phyloP scores from a whole-genome alignment of 37 sponge, comb jelly and placozoan species.

The Agelas oroides region DNA sequence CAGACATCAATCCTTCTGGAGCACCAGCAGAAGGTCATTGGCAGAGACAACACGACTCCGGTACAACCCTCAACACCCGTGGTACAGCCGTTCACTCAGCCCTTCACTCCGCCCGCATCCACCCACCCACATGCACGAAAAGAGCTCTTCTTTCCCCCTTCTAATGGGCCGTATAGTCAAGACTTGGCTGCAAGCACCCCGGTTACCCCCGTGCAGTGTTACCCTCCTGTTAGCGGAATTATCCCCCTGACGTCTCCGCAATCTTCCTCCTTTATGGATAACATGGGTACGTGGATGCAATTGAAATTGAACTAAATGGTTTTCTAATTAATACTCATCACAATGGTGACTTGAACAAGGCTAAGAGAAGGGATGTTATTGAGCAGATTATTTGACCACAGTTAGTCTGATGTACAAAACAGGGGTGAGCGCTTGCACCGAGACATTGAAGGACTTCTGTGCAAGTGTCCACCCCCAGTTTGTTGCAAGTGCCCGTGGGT shows the following conservation, averaged over 20 bases:
- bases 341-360: too few relatives aligned
- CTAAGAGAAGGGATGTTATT: too few relatives aligned
- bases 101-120: background rate
- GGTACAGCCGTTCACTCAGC: background rate
- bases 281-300: too few relatives aligned
- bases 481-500: too few relatives aligned
- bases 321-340: too few relatives aligned
- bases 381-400: too few relatives aligned
- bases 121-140: conserved; percentile 12
- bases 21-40: conserved; percentile 16
- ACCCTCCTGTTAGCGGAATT: background rate
- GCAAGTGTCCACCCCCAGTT: too few relatives aligned
- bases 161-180: background rate
- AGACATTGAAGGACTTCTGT: too few relatives aligned
- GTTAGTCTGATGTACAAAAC: too few relatives aligned
- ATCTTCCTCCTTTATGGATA: background rate
- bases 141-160: background rate
- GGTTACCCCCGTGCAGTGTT: background rate
- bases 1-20: conserved; percentile 36
- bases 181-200: background rate
- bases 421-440: too few relatives aligned
- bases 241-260: background rate
- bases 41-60: too few relatives aligned
- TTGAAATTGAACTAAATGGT: too few relatives aligned
- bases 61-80: background rate